Conservation (phyloP, 2,113 vertebrate species). For the Trinectes maculatus region DNA sequence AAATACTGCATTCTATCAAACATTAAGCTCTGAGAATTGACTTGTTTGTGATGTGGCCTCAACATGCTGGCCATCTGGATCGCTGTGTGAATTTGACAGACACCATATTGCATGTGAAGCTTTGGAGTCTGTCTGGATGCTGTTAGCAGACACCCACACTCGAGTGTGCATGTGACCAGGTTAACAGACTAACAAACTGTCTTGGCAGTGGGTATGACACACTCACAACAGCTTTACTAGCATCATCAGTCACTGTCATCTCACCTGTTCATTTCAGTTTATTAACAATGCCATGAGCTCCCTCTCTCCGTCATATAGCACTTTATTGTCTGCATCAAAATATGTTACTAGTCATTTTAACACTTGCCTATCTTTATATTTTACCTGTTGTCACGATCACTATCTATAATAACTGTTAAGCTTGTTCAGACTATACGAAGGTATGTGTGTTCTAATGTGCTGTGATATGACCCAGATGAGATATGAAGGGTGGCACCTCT, state of each 20-base stretch:
- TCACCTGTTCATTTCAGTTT: conserved; percentile 40
- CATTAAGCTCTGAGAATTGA: not conserved
- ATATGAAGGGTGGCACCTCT: conserved; percentile 24
- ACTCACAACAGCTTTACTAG: conserved; percentile 14
- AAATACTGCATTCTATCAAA: not conserved
- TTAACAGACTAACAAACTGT: conserved; percentile 17
- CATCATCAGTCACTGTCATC: conserved; percentile 10
- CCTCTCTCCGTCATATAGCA: conserved; percentile 2
- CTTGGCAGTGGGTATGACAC: conserved; percentile 24
- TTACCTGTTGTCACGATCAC: conserved; percentile 44
- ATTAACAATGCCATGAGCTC: not conserved
- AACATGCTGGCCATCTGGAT: conserved; percentile 60
- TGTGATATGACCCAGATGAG: conserved; percentile 27
- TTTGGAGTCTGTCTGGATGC: conserved; percentile 56
- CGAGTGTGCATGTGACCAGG: conserved; percentile 34
- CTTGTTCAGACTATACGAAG: conserved; percentile 63
- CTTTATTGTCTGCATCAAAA: not conserved
- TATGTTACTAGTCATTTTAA: not conserved
- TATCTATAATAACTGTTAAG: conserved; percentile 64
- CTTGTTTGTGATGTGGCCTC: conserved; percentile 26
- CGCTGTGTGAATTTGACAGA: conserved; percentile 60
- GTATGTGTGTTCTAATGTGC: conserved; percentile 44
- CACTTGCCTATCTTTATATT: conserved; percentile 47
- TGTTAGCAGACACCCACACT: conserved; percentile 45
- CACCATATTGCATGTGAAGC: conserved; percentile 69